A percentile compares a stretch with the other conserved stretches of the same genome.
phyloP scores from a whole-genome alignment of 92 coral and sea anemone species.

The Ricordea florida region DNA sequence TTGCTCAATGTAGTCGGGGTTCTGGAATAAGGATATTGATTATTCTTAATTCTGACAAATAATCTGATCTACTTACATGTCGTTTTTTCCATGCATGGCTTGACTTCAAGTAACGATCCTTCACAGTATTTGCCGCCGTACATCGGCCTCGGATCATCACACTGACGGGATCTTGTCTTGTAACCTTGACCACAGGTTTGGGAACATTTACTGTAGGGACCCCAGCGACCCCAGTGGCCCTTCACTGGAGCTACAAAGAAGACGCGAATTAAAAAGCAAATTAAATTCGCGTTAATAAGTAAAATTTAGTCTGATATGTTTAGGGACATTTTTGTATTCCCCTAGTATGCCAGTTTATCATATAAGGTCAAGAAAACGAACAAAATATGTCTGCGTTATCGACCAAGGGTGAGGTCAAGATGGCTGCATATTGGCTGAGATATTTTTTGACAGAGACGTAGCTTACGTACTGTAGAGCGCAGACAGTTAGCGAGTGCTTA shows the following conservation, averaged over 20 bases:
- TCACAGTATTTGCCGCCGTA: slow-evolving; percentile 19
- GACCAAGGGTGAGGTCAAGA: background rate
- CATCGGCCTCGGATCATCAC: slow-evolving; percentile 32
- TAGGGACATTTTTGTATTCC: background rate
- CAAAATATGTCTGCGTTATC: too few relatives aligned
- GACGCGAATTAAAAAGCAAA: background rate
- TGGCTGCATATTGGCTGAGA: background rate
- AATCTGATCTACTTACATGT: background rate
- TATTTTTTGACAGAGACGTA: too few relatives aligned
- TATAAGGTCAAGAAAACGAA: too few relatives aligned
- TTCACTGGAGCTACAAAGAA: slow-evolving; percentile 8
- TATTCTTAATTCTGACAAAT: too few relatives aligned
- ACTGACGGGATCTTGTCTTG: slow-evolving; percentile 38
- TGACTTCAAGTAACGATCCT: slow-evolving; percentile 22
- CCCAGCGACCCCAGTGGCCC: slow-evolving; percentile 52
- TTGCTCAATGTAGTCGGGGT: too few relatives aligned
- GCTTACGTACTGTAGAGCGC: too few relatives aligned
- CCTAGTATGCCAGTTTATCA: background rate
- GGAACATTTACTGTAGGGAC: slow-evolving; percentile 15
- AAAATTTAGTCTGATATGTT: background rate
- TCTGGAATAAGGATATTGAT: too few relatives aligned
- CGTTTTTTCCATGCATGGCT: background rate
- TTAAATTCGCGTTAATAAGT: too few relatives aligned
- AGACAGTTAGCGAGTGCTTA: too few relatives aligned
- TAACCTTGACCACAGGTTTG: slow-evolving; percentile 23